Evolutionary conservation across 92 coral and sea anemone genomes (phyloP).

Genomic region (Virgularia gustaviana): DNA sequence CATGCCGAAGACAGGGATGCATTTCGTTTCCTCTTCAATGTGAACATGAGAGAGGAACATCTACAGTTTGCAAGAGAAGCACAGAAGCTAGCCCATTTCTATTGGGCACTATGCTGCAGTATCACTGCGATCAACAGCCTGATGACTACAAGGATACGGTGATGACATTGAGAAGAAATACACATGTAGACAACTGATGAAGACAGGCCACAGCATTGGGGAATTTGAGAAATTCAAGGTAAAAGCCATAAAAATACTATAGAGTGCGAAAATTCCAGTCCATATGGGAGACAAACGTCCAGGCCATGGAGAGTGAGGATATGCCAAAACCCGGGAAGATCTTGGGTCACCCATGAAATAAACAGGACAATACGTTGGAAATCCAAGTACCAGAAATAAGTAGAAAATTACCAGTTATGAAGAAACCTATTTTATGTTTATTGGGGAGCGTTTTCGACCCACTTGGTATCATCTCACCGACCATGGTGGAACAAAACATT

Average conservation of each 20-base stretch:
- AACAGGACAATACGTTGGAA: slow-evolving; percentile 12
- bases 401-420: neutral
- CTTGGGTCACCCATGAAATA: slow-evolving; percentile 22
- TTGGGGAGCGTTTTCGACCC: too few species aligned
- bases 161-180: neutral
- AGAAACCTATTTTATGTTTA: too few species aligned
- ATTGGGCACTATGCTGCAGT: slow-evolving; percentile 21
- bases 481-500: too few species aligned
- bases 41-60: slow-evolving; percentile 24
- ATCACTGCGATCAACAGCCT: slow-evolving; percentile 24
- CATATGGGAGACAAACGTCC: slow-evolving; percentile 37
- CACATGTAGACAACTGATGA: slow-evolving; percentile 26
- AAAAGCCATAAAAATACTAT: neutral
- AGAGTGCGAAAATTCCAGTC: slow-evolving; percentile 24
- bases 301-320: slow-evolving; percentile 5
- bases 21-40: slow-evolving; percentile 38
- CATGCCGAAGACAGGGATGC: slow-evolving; percentile 43
- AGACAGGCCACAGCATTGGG: slow-evolving; percentile 15
- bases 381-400: neutral
- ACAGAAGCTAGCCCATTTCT: slow-evolving; percentile 47
- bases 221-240: slow-evolving; percentile 8
- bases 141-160: neutral
- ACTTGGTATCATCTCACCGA: too few species aligned
- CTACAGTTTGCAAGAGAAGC: slow-evolving; percentile 40
- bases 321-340: slow-evolving; percentile 30